Conservation (phyloP, 2,113 vertebrate genomes). For the Myotis yumanensis region DNA sequence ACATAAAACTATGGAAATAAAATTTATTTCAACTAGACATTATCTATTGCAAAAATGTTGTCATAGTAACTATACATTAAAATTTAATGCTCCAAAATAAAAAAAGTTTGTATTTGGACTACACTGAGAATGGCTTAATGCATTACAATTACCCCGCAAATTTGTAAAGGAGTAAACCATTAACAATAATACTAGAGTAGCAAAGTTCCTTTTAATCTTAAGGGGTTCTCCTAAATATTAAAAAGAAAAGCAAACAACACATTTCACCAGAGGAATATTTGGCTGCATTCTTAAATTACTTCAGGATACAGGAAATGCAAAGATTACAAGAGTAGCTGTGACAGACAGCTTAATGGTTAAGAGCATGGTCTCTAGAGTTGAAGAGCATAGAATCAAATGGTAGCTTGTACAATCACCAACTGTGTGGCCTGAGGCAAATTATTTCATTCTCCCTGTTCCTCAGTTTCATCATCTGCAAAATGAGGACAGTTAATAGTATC, state of each 20-base stretch:
- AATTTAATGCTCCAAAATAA: background rate
- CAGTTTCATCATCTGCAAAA: background rate
- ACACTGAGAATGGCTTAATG: background rate
- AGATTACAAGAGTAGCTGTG: background rate
- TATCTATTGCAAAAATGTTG: background rate
- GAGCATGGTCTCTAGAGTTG: background rate
- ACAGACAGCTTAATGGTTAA: background rate
- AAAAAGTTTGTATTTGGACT: slow-evolving; percentile 26
- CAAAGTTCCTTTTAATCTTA: slow-evolving; percentile 24
- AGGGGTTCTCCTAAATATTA: background rate
- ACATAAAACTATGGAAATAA: background rate
- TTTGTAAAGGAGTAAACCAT: background rate
- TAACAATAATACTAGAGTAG: slow-evolving; percentile 1
- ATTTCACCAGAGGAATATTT: background rate
- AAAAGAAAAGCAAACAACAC: background rate
- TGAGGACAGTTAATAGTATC: background rate
- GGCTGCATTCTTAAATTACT: background rate
- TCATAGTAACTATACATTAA: slow-evolving; percentile 33
- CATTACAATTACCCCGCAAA: background rate
- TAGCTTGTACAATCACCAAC: background rate
- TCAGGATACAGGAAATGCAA: background rate
- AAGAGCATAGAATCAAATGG: background rate
- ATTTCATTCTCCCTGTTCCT: background rate
- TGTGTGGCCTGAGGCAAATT: background rate
- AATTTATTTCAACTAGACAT: background rate